These are phyloP conservation scores for Gymnocypris eckloni DNA, from an alignment of 2,797 vertebrate species.

Conservation along the genomic window DNA sequence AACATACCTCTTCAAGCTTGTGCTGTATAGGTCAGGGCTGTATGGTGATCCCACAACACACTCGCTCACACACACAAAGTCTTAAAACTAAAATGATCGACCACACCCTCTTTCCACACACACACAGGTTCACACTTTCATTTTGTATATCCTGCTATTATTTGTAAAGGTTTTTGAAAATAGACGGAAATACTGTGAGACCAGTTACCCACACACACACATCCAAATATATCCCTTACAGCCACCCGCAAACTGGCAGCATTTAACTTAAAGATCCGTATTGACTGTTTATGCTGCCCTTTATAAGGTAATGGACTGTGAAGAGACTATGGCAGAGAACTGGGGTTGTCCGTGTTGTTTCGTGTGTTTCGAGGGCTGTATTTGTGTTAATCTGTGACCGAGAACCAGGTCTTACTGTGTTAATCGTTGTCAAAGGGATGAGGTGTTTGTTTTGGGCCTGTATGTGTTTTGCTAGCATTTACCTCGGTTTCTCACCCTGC, in stretches of 20 bases:
- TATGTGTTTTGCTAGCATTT: constrained; percentile 36
- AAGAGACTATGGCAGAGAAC: constrained; percentile 12
- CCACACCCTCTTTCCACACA: constrained; percentile 44
- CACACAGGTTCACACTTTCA: constrained; percentile 21
- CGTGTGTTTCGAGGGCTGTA: constrained; percentile 37
- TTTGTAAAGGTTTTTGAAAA: constrained; percentile 22
- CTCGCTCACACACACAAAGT: background rate
- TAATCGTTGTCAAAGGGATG: constrained; percentile 17
- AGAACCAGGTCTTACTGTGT: constrained; percentile 6
- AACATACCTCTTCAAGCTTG: constrained; percentile 60
- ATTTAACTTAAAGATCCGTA: constrained; percentile 5
- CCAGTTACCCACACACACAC: constrained; percentile 16
- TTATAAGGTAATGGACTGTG: constrained; percentile 24
- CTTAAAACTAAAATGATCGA: constrained; percentile 59
- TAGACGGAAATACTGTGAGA: background rate
- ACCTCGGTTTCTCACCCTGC: constrained; percentile 44
- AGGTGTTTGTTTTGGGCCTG: constrained; percentile 13
- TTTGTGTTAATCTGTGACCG: constrained; percentile 29
- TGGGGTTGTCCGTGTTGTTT: background rate
- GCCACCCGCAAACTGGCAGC: background rate
- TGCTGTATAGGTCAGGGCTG: constrained; percentile 61
- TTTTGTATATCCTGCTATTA: constrained; percentile 41
- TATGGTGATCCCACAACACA: constrained; percentile 60
- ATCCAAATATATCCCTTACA: constrained; percentile 2
- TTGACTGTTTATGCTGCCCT: constrained; percentile 18